phyloP scores from a whole-genome alignment of 2,113 vertebrate species.

The Hirundichthys speculiger region DNA sequence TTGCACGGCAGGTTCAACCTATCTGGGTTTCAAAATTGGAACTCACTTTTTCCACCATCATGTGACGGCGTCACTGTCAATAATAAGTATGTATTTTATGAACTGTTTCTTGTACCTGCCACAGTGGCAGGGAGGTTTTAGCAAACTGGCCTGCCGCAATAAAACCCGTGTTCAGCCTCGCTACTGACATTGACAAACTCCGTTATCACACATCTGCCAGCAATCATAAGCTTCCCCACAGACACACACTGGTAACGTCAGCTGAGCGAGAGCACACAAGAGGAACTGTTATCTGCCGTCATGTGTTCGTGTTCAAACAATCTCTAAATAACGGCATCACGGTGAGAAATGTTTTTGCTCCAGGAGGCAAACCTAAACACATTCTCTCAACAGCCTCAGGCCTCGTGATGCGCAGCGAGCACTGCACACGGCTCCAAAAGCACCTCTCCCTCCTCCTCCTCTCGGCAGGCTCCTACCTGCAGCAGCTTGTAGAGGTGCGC shows the following conservation, averaged over 20 bases:
- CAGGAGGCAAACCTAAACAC: conserved; percentile 18
- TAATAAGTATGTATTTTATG: too few relatives aligned
- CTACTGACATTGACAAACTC: too few relatives aligned
- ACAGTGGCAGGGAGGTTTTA: too few relatives aligned
- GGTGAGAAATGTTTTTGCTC: conserved; percentile 3
- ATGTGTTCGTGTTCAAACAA: conserved; percentile 39
- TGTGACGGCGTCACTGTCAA: too few relatives aligned
- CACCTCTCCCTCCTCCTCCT: conserved; percentile 8
- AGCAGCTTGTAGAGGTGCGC: conserved; percentile 94
- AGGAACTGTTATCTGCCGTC: conserved; percentile 7
- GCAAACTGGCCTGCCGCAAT: too few relatives aligned
- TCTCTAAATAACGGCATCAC: conserved; percentile 18
- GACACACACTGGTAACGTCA: conserved; percentile 23
- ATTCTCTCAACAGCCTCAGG: conserved; percentile 12
- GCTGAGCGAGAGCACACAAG: conserved; percentile 51
- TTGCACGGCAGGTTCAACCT: neutral
- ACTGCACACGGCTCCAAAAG: conserved; percentile 29
- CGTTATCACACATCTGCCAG: neutral
- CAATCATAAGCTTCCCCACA: conserved; percentile 26
- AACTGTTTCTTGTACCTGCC: too few relatives aligned
- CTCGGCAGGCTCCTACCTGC: conserved; percentile 82
- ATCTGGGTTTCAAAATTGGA: too few relatives aligned
- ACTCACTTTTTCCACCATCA: too few relatives aligned
- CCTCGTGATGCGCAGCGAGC: conserved; percentile 48
- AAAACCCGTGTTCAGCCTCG: too few relatives aligned